phyloP scores from a whole-genome alignment of 2,888 invertebrate genomes.

The Netelia inedita region DNA sequence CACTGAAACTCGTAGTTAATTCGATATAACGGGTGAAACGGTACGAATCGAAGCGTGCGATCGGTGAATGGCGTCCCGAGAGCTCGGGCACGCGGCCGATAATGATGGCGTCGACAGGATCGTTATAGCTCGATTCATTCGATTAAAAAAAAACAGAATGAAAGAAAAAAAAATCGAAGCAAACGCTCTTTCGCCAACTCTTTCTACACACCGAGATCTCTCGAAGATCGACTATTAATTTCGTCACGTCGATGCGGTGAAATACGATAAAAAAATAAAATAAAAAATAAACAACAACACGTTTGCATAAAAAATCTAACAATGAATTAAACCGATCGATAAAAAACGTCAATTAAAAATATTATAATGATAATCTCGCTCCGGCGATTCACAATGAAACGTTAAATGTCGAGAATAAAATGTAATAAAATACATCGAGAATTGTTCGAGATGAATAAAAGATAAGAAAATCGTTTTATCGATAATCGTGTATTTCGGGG shows the following conservation, averaged over 20 bases:
- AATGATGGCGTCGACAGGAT: constrained; percentile 64
- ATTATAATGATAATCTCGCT: no score
- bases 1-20: constrained; percentile 53
- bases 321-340: no score
- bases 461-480: neutral
- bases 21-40: constrained; percentile 61
- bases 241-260: neutral
- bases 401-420: no score
- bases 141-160: constrained; percentile 21
- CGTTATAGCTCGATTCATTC: constrained; percentile 59
- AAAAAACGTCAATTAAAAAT: no score
- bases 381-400: no score
- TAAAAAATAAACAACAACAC: neutral
- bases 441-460: no score
- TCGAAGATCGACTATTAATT: neutral
- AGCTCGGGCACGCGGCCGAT: constrained; percentile 43
- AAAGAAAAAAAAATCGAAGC: neutral
- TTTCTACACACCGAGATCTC: neutral
- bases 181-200: constrained; percentile 15
- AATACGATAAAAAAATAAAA: neutral
- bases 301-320: no score
- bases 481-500: neutral
- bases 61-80: constrained; percentile 49
- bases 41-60: constrained; percentile 65
- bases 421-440: no score